Base-by-base conservation (phyloP, 2,113 vertebrate species). In the Caranx melampygus region DNA sequence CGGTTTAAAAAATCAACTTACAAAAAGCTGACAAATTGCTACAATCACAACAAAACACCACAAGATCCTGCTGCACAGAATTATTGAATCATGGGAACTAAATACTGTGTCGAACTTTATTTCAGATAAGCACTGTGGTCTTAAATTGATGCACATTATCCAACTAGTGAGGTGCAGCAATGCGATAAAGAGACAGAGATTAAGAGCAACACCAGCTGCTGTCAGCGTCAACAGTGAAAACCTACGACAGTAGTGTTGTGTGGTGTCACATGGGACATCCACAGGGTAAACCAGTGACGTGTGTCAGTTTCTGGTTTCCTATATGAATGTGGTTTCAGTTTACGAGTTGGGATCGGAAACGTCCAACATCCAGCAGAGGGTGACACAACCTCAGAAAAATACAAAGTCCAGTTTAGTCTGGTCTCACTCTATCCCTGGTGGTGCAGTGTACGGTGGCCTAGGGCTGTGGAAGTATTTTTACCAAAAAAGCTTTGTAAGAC, bases 291-390 rank as follows among this genome's bases (percentile, higher is more conserved):
- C 42, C 57, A 35, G 70, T 9, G 1, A 12, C 26, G 49, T 3
- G 21, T 12, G n/a, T 4, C 26, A 35, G 5, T 34, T 1, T 2
- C 47, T 40, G 40, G 31, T 68, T 55, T 68, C 64, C 65, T 49
- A 58, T 66, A 5, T 9, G 18, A 42, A 58, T 5, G 18, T 35
- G 18, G 8, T 10, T 61, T n/a, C 16, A 33, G 9, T 0, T 26
- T 26, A 5, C 7, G 47, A 47, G 14, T 45, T 13, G 44, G 4
- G 45, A 47, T 47, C 14, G 16, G 47, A 49, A 47, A 47, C 14
- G 5, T 15, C 16, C 2, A 33, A 6, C 26, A 1, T 35, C 72
- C 83, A 77, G 1, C 34, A 77, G 83, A 26, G 55, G 83, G 72
- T 67, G 72, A 21, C 72, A 51, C 5, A 59, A 35, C 6, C 57